These are phyloP conservation scores for Furcula furcula DNA, from an alignment of 2,888 invertebrate species.

Conservation along the genomic window DNA sequence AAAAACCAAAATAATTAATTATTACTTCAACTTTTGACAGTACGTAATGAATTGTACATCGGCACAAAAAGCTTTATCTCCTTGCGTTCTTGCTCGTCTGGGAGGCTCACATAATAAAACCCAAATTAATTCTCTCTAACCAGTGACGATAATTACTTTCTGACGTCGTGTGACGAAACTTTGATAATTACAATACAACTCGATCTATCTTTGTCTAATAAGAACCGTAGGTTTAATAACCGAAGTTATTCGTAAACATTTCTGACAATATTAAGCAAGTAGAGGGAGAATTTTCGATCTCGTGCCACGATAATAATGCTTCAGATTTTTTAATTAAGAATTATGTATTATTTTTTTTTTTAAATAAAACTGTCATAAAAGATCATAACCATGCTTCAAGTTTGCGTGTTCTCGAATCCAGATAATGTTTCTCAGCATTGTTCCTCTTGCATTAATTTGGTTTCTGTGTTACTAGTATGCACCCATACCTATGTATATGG, in stretches of 20 bases:
- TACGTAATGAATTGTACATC: neutral
- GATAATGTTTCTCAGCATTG: too few species aligned
- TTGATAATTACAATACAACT: slow-evolving; percentile 3
- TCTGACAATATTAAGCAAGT: neutral
- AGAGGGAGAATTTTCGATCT: neutral
- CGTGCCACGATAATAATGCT: neutral
- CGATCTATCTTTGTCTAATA: slow-evolving; percentile 8
- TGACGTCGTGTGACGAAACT: slow-evolving; percentile 3
- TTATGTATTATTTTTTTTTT: too few species aligned
- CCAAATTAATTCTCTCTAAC: slow-evolving; percentile 2
- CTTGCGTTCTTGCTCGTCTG: slow-evolving; percentile 2
- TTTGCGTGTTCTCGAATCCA: too few species aligned
- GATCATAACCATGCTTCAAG: too few species aligned
- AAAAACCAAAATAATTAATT: neutral
- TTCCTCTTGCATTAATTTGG: too few species aligned
- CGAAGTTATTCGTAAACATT: slow-evolving; percentile 4
- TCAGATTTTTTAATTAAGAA: slow-evolving; percentile 1
- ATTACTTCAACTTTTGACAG: neutral
- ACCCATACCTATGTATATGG: too few species aligned
- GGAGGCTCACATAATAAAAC: neutral
- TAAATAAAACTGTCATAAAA: too few species aligned
- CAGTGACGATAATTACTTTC: slow-evolving; percentile 3
- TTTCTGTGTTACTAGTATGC: too few species aligned
- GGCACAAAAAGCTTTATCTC: neutral
- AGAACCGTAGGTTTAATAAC: slow-evolving; percentile 6